Base-by-base conservation (phyloP, 2,113 vertebrate genomes). In the Prinia subflava region DNA sequence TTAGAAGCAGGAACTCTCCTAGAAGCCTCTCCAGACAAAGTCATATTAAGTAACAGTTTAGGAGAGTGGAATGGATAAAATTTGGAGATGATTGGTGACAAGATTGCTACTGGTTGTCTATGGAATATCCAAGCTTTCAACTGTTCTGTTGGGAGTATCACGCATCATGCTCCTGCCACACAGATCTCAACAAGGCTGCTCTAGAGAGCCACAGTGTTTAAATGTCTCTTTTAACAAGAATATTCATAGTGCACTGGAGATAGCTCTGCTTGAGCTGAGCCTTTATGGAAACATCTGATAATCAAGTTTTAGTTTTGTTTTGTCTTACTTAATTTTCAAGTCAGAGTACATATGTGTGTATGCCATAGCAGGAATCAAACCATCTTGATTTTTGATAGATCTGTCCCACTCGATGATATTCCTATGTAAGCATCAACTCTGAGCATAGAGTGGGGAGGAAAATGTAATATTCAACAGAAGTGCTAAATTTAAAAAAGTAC, bases 41-140 rank as follows among this genome's bases (percentile, higher is more conserved):
- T 79, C 87, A 71, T 93, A 80, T 97, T 97, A 96, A 97, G 85
- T 89, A 92, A 87, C 63, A 65, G 57, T 90, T 98, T 94, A 74
- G 90, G 83, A 96, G 67, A 69, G 69, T 64, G 86, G 82, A 95
- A 92, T 95, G 92, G 89, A 82, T 97, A 94, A 96, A 89, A 79
- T 97, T 97, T 95, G 86, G 86, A 94, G 76, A 87, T 96, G 91
- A 97, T 77, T 94, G 95, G 98, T 97, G 95, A 78, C 49, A 56
- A 88, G 88, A 95, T 96, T 95, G 64, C 64, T 89, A 17, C 70
- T 96, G 83, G 92, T 95, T 97, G 83, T 96, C 95, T 94, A 2
- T 93, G 87, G 82, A 93, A 89, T 79, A 79, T 92, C 80, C 55
- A 87, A 78, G 84, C 39, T 85, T 96, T 97, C 89, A 94, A 7